Percentiles rank a stretch among this genome's conserved stretches.
Conservation (phyloP, 2,797 vertebrate genomes). For the Gambelia wislizenii region DNA sequence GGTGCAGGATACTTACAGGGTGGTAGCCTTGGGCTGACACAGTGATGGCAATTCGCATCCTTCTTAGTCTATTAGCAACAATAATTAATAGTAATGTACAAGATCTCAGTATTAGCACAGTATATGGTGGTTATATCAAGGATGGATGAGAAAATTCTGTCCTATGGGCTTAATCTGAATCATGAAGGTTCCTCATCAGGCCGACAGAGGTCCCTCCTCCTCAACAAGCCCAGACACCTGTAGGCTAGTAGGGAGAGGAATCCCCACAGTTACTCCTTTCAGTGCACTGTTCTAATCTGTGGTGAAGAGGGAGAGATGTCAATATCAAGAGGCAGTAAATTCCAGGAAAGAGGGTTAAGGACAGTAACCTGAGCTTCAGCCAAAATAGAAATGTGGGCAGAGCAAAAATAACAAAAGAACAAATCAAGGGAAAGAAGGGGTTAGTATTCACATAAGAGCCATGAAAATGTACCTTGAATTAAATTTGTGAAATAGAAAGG, state of each 20-base stretch:
- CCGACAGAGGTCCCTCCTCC: no score
- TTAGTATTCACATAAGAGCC: not conserved
- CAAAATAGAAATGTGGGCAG: not conserved
- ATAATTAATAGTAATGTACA: not conserved
- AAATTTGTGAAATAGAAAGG: conserved; percentile 31
- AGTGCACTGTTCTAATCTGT: not conserved
- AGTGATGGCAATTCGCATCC: not conserved
- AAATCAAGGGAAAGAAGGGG: not conserved
- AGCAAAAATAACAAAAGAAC: not conserved
- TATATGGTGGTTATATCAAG: not conserved
- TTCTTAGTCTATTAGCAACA: not conserved
- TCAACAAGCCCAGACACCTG: no score
- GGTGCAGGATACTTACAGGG: not conserved
- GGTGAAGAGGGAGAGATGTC: not conserved
- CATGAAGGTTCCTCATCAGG: no score
- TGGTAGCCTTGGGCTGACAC: not conserved
- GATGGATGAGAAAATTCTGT: no score
- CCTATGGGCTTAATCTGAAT: no score
- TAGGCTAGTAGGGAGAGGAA: no score
- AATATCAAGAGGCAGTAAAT: not conserved
- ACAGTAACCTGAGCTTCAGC: not conserved
- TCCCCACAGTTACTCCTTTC: no score
- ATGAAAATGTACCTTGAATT: conserved; percentile 41
- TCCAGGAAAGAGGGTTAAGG: not conserved
- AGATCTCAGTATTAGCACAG: not conserved